A percentile compares a stretch with the other conserved stretches of the same genome.
These are phyloP conservation scores for Heliangelus exortis DNA, from an alignment of 2,797 vertebrate genomes.

Conservation along the genomic window DNA sequence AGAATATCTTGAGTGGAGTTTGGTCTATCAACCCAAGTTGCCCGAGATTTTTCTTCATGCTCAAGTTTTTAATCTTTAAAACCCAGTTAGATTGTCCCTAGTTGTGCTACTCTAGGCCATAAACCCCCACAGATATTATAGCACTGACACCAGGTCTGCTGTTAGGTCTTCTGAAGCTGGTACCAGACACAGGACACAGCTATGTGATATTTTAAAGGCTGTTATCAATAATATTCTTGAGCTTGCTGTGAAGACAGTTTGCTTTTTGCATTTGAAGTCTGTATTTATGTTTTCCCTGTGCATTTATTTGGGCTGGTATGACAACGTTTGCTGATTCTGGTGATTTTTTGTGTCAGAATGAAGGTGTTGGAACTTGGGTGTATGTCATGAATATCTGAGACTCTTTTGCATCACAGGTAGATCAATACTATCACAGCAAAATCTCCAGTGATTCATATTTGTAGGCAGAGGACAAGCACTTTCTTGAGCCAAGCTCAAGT, in stretches of 20 bases:
- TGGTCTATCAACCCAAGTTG: not conserved
- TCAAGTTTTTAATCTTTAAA: not conserved
- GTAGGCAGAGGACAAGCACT: not conserved
- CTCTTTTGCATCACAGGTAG: not conserved
- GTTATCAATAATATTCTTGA: not conserved
- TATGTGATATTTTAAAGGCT: not conserved
- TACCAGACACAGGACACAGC: not conserved
- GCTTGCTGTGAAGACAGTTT: not conserved
- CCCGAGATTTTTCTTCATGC: not conserved
- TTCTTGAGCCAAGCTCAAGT: not conserved
- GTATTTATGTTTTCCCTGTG: not conserved
- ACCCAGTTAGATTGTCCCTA: not conserved
- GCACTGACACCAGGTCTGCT: not conserved
- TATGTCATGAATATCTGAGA: not conserved
- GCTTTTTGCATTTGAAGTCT: fast-evolving
- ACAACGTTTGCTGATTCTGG: not conserved
- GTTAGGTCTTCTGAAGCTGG: not conserved
- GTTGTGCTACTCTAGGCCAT: not conserved
- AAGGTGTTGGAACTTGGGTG: not conserved
- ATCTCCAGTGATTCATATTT: not conserved
- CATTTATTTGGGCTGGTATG: not conserved
- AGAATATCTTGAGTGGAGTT: not conserved
- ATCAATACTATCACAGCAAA: not conserved
- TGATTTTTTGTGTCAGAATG: not conserved
- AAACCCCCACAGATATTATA: not conserved